phyloP scores from a whole-genome alignment of 1,140 invertebrate species.

The Habropoda laboriosa region DNA sequence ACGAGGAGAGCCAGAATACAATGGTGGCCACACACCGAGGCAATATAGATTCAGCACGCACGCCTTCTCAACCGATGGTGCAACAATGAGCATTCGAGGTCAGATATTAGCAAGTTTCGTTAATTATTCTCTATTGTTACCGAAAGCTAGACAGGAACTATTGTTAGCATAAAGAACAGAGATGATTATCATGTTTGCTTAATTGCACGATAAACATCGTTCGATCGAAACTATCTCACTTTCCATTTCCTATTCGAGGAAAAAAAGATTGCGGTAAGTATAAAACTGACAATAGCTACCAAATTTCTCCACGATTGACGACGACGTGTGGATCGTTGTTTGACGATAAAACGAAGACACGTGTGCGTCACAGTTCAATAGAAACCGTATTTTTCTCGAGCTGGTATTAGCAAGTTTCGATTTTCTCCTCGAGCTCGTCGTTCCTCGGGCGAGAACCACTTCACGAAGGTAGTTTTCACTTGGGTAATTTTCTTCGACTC shows the following conservation, averaged over 20 bases:
- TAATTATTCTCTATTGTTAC: neutral
- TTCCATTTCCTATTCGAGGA: neutral
- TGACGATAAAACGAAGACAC: neutral
- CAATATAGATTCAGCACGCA: constrained; percentile 65
- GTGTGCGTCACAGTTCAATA: neutral
- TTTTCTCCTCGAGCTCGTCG: constrained; percentile 61
- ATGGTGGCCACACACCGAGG: constrained; percentile 16
- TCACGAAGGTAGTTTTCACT: constrained; percentile 53
- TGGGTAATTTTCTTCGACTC: neutral
- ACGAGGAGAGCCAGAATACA: neutral
- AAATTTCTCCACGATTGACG: neutral
- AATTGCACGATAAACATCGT: neutral
- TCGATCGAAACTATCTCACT: neutral
- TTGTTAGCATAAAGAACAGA: neutral
- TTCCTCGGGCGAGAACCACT: constrained; percentile 37
- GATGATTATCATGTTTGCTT: neutral
- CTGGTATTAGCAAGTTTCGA: constrained; percentile 57
- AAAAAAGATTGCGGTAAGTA: no score
- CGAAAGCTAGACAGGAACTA: neutral
- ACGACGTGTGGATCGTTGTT: neutral
- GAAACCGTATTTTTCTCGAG: constrained; percentile 45
- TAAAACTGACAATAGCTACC: neutral
- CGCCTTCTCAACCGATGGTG: constrained; percentile 21
- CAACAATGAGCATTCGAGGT: constrained; percentile 44
- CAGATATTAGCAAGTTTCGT: constrained; percentile 24